phyloP scores from a whole-genome alignment of 2,113 vertebrate species.

The Dicentrarchus labrax region DNA sequence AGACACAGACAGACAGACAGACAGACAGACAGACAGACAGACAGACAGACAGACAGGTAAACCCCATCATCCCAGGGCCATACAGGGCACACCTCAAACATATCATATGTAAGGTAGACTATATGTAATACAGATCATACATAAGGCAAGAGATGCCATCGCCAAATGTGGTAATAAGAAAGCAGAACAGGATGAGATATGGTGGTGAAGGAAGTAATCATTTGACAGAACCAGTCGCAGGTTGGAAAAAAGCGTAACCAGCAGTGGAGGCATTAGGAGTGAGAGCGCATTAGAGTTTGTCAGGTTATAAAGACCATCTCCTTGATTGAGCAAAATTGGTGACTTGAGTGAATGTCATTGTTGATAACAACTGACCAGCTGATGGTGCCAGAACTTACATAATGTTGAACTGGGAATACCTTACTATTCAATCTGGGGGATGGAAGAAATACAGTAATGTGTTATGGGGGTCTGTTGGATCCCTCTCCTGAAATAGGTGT shows the following conservation, averaged over 20 bases:
- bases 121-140: background rate
- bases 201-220: background rate
- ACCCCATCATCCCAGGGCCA: background rate
- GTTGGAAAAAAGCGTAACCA: background rate
- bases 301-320: background rate
- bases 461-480: background rate
- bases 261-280: background rate
- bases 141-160: background rate
- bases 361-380: slow-evolving; percentile 3
- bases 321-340: background rate
- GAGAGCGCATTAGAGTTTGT: slow-evolving; percentile 4
- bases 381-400: background rate
- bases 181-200: background rate
- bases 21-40: no score
- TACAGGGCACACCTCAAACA: background rate
- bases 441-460: background rate
- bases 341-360: background rate
- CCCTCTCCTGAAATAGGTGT: background rate
- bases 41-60: no score
- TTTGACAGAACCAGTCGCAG: background rate
- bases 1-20: no score
- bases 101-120: background rate
- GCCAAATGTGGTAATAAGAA: background rate
- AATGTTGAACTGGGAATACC: background rate
- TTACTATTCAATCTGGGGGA: background rate